These are phyloP conservation scores for Holothuria glaberrima DNA, from an alignment of 35 echinoderm and acorn worm genomes.

Conservation along the genomic window DNA sequence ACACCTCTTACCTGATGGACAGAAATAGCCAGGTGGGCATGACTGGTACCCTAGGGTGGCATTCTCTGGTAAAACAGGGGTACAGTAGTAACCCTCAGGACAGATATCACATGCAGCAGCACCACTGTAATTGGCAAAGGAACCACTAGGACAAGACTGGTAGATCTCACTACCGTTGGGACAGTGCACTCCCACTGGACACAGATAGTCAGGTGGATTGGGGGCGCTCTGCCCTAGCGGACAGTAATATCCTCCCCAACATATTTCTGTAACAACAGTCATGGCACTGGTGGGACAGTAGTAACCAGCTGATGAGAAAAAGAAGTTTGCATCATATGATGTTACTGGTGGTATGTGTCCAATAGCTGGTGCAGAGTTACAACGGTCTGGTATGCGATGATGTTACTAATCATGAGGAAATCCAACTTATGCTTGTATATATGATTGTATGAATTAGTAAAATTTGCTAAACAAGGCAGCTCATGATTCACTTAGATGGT, in stretches of 20 bases:
- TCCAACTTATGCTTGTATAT: neutral
- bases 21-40: conserved; percentile 91
- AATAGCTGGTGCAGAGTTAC: too few relatives aligned
- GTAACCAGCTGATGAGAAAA: conserved; percentile 70
- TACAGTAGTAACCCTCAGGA: conserved; percentile 89
- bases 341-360: too few relatives aligned
- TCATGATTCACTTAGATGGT: too few relatives aligned
- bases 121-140: conserved; percentile 86
- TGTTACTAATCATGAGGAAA: neutral
- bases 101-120: conserved; percentile 83
- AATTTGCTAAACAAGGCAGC: too few relatives aligned
- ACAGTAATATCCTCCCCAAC: conserved; percentile 97
- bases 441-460: neutral
- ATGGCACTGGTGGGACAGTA: conserved; percentile 85
- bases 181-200: conserved; percentile 84
- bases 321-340: neutral
- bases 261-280: conserved; percentile 68
- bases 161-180: conserved; percentile 95
- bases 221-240: conserved; percentile 72
- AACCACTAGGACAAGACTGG: conserved; percentile 74
- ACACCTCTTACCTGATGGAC: conserved; percentile 68
- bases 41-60: conserved; percentile 73
- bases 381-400: too few relatives aligned
- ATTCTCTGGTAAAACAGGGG: conserved; percentile 74
- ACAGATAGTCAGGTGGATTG: conserved; percentile 81